A percentile compares a stretch with the other conserved stretches of the same genome.
These are phyloP conservation scores for Phalacrocorax aristotelis DNA, from an alignment of 2,113 vertebrate species.

Conservation along the genomic window DNA sequence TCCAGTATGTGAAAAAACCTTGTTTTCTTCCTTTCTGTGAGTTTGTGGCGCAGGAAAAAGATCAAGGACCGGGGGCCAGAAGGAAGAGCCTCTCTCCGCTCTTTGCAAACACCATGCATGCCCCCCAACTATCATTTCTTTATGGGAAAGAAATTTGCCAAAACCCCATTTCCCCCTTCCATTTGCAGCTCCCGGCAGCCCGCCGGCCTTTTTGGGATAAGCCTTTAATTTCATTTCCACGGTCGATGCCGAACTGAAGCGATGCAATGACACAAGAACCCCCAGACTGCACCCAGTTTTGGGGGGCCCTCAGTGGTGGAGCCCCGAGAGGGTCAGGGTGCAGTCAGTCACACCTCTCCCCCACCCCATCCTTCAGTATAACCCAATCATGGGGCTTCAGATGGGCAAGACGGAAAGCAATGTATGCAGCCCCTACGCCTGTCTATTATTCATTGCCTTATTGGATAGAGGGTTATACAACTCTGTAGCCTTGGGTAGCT, in stretches of 20 bases:
- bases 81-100: neutral
- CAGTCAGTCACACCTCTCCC: neutral
- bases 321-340: neutral
- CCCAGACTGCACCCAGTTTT: fast-evolving
- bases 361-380: fast-evolving
- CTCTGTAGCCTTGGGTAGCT: neutral
- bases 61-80: no score
- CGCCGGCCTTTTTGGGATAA: neutral
- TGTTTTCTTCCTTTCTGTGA: fast-evolving
- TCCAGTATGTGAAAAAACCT: fast-evolving
- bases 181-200: neutral
- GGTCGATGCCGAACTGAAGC: fast-evolving
- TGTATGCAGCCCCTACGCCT: neutral
- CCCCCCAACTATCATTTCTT: fast-evolving
- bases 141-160: fast-evolving
- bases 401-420: fast-evolving
- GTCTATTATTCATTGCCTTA: neutral
- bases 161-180: neutral
- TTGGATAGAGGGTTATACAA: neutral
- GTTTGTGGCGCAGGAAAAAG: neutral
- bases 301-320: fast-evolving
- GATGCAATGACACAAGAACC: neutral
- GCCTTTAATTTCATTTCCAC: neutral
- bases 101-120: fast-evolving
- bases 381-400: fast-evolving